Evolutionary conservation across 2,888 invertebrate genomes (phyloP).

Genomic region (Lobophora halterata): DNA sequence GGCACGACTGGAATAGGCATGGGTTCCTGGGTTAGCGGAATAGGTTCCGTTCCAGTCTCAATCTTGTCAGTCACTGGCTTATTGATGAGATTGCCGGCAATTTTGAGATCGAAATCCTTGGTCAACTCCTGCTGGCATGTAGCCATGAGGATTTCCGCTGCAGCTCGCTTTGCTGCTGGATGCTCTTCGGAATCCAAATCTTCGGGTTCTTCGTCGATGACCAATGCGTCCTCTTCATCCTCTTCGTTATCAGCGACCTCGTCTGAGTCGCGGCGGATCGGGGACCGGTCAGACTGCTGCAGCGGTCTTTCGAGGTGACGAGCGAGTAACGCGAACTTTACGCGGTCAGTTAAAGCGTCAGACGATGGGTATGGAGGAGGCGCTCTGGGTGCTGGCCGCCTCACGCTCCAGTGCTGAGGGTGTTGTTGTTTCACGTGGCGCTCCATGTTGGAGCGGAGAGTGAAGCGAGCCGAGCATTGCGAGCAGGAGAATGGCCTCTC

Average conservation of each 20-base stretch:
- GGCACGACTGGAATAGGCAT: slow-evolving; percentile 87
- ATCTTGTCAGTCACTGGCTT: slow-evolving; percentile 66
- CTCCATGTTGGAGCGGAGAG: slow-evolving; percentile 96
- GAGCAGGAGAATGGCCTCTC: slow-evolving; percentile 95
- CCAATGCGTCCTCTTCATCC: slow-evolving; percentile 84
- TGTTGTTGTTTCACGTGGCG: slow-evolving; percentile 96
- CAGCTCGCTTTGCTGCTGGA: slow-evolving; percentile 77
- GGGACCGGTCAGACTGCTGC: slow-evolving; percentile 64
- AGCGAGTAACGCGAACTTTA: slow-evolving; percentile 88
- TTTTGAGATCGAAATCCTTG: slow-evolving; percentile 78
- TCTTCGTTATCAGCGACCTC: slow-evolving; percentile 83
- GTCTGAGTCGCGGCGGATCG: slow-evolving; percentile 70
- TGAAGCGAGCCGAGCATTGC: slow-evolving; percentile 94
- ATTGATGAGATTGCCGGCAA: slow-evolving; percentile 80
- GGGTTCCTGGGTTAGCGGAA: slow-evolving; percentile 83
- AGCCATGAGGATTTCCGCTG: slow-evolving; percentile 80
- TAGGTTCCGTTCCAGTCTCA: slow-evolving; percentile 69
- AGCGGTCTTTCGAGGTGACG: slow-evolving; percentile 86
- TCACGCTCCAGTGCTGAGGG: slow-evolving; percentile 92
- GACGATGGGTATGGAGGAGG: slow-evolving; percentile 61
- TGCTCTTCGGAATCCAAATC: slow-evolving; percentile 58
- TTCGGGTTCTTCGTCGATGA: slow-evolving; percentile 85
- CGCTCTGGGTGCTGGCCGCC: slow-evolving; percentile 80
- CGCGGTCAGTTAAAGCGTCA: slow-evolving; percentile 62
- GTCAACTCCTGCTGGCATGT: slow-evolving; percentile 68